A percentile compares a stretch with the other conserved stretches of the same genome.
Evolutionary conservation across 2,797 vertebrate species (phyloP).

Genomic region (Tragelaphus oryx): DNA sequence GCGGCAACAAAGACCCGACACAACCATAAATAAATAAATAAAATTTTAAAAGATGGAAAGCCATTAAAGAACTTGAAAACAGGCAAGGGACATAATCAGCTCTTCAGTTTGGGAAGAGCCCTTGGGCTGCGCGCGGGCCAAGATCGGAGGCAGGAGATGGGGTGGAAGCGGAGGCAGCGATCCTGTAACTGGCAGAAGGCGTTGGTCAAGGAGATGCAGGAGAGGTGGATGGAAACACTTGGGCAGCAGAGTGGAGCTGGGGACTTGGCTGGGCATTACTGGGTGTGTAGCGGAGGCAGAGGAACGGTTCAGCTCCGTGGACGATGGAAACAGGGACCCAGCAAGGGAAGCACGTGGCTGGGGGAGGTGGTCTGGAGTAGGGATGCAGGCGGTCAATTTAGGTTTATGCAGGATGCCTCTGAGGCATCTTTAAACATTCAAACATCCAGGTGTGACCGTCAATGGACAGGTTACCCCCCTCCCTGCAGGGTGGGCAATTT

Average conservation of each 20-base stretch:
- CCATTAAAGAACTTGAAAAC: not conserved
- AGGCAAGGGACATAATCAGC: not conserved
- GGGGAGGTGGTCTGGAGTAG: not conserved
- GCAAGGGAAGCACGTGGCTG: fast-evolving
- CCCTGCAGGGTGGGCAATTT: not conserved
- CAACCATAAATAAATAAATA: not conserved
- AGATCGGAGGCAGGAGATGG: not conserved
- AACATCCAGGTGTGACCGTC: fast-evolving
- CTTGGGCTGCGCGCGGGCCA: not conserved
- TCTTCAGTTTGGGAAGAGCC: not conserved
- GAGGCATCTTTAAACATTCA: not conserved
- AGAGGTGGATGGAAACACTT: not conserved
- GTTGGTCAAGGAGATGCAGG: not conserved
- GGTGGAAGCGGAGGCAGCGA: fast-evolving
- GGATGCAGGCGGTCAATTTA: fast-evolving
- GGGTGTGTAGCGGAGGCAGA: not conserved
- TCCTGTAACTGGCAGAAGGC: fast-evolving
- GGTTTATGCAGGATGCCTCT: not conserved
- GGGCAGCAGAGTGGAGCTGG: not conserved
- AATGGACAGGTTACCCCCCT: not conserved
- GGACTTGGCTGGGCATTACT: not conserved
- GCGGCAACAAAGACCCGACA: not conserved
- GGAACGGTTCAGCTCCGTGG: fast-evolving
- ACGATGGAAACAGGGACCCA: fast-evolving
- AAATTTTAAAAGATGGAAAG: not conserved